Conservation (phyloP, 1,140 invertebrate genomes). For the Diorhabda sublineata region DNA sequence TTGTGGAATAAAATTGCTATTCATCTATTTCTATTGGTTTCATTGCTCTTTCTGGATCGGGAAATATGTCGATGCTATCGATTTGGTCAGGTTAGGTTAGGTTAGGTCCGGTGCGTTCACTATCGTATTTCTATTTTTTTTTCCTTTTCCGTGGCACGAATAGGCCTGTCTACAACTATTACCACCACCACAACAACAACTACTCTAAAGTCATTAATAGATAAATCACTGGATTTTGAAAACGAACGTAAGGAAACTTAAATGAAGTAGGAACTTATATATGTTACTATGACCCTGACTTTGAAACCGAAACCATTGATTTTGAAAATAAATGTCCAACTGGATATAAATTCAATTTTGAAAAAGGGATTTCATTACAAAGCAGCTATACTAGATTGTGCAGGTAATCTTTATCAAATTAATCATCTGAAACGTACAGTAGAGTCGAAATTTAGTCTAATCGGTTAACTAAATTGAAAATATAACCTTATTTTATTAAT, state of each 20-base stretch:
- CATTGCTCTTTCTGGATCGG: too few species aligned
- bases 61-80: too few species aligned
- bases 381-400: conserved; percentile 48
- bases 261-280: conserved; percentile 41
- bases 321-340: conserved; percentile 51
- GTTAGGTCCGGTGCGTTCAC: too few species aligned
- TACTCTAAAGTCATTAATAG: not conserved
- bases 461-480: too few species aligned
- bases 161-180: not conserved
- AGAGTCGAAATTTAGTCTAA: too few species aligned
- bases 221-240: not conserved
- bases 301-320: conserved; percentile 28
- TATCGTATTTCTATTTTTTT: too few species aligned
- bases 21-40: too few species aligned
- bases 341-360: conserved; percentile 60
- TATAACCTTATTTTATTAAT: too few species aligned
- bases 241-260: not conserved
- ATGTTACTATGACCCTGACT: conserved; percentile 26
- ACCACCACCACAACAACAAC: not conserved
- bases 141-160: too few species aligned
- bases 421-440: too few species aligned
- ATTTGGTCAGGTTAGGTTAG: too few species aligned
- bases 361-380: conserved; percentile 58
- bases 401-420: conserved; percentile 23
- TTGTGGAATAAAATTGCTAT: too few species aligned